Percentiles rank a stretch among this genome's conserved stretches.
Conservation (phyloP, 2,888 invertebrate species). For the Chelonus formosanus region DNA sequence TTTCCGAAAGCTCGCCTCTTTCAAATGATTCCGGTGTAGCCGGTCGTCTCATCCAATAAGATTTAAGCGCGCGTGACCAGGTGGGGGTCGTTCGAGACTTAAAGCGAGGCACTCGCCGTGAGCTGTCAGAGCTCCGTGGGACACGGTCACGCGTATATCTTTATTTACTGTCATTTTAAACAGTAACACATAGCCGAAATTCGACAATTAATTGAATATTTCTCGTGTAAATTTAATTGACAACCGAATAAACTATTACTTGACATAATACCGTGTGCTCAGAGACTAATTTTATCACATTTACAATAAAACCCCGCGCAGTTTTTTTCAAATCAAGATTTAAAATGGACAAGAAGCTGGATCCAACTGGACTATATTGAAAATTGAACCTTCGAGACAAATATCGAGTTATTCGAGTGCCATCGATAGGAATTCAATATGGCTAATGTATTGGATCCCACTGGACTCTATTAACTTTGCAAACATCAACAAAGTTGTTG, state of each 20-base stretch:
- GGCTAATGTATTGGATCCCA: no score
- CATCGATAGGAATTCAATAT: no score
- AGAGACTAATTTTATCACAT: not conserved
- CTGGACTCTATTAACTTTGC: no score
- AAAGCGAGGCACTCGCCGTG: slow-evolving; percentile 65
- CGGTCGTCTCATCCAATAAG: slow-evolving; percentile 53
- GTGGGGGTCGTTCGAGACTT: slow-evolving; percentile 63
- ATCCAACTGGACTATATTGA: slow-evolving; percentile 34
- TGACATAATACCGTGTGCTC: slow-evolving; percentile 5
- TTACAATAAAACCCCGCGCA: not conserved
- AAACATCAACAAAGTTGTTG: no score
- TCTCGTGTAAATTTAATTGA: slow-evolving; percentile 12
- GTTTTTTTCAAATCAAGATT: not conserved
- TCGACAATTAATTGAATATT: not conserved
- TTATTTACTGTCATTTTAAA: slow-evolving; percentile 40
- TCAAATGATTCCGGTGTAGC: slow-evolving; percentile 56
- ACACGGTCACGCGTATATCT: slow-evolving; percentile 62
- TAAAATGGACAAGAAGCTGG: slow-evolving; percentile 28
- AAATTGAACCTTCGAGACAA: not conserved
- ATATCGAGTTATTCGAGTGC: no score
- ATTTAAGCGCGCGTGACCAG: slow-evolving; percentile 47
- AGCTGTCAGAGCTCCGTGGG: slow-evolving; percentile 66
- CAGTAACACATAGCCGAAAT: not conserved
- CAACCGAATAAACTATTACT: not conserved
- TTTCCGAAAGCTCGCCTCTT: slow-evolving; percentile 58